Base-by-base conservation (phyloP, 2,797 vertebrate species). In the Typhlichthys eigenmanni region DNA sequence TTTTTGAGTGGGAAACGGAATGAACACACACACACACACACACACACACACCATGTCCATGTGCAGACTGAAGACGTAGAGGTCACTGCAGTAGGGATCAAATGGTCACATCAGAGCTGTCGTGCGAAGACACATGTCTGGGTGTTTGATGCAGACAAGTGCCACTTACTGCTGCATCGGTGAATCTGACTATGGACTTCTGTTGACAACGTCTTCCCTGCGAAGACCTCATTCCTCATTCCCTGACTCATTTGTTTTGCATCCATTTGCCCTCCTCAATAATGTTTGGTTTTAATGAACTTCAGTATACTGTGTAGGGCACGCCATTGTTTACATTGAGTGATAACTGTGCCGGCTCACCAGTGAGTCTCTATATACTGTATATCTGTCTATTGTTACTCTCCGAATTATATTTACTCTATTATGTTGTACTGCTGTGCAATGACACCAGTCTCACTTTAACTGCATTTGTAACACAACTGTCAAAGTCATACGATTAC, bases 1-100 rank as follows among this genome's bases (percentile, higher is more conserved):
- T 76, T 85, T 64, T 72, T 60, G 49, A 53, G 69, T 78, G 77
- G 73, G 77, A 78, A 84, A 86, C 78, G 77, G 76, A 78, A 87
- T 85, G 85, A n/a, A 49, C 13, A 50, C 46, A 49, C 13, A 50
- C 46, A 50, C 55, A 47, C 13, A 38, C 46, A 56, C 47, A 19
- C 17, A 24, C 24, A 24, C 24, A 29, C 24, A 29, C 24, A 71
- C 64, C 68, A 69, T 66, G 64, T 77, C 75, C 70, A 75, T 75
- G 76, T 78, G 79, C 78, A 81, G 73, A 72, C 50, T 2, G 56
- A 75, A 55, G 70, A 75, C 77, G 61, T 53, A 52, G 70, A 78
- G 72, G 79, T 79, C 70, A 74, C 70, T 43, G 59, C 63, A 72
- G 75, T 71, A 59, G 47, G 49, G 45, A 68, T 19, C 58, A 72